Conservation (phyloP, 2,888 invertebrate species). For the Apamea monoglypha region DNA sequence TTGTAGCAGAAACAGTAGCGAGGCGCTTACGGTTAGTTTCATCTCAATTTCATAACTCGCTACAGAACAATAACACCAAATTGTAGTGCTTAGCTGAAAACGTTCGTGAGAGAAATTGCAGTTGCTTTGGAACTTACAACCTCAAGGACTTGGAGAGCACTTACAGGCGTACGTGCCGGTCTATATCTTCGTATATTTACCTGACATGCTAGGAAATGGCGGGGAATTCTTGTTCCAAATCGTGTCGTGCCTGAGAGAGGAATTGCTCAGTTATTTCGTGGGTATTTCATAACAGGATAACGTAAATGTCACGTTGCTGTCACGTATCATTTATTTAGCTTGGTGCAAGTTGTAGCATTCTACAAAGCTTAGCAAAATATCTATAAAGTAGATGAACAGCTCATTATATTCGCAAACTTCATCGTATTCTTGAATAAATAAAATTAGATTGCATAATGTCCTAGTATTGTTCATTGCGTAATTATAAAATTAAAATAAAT, state of each 20-base stretch:
- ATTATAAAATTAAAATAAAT: constrained; percentile 11
- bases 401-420: background rate
- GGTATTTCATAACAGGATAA: constrained; percentile 44
- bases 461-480: constrained; percentile 12
- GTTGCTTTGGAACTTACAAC: constrained; percentile 52
- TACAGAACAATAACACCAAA: constrained; percentile 60
- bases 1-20: constrained; percentile 36
- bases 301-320: constrained; percentile 20
- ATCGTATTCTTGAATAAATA: background rate
- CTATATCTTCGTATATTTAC: constrained; percentile 13
- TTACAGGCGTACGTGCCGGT: constrained; percentile 51
- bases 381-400: background rate
- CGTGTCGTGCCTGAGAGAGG: constrained; percentile 25
- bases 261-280: constrained; percentile 41
- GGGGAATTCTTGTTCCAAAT: constrained; percentile 31
- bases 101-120: constrained; percentile 59
- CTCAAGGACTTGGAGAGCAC: constrained; percentile 47
- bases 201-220: constrained; percentile 35
- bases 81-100: constrained; percentile 61
- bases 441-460: background rate
- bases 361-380: background rate
- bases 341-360: background rate
- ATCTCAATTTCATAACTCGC: constrained; percentile 60
- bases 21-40: constrained; percentile 57
- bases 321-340: background rate